Conservation (phyloP, 1,140 invertebrate species). For the Polypedilum pembai region DNA sequence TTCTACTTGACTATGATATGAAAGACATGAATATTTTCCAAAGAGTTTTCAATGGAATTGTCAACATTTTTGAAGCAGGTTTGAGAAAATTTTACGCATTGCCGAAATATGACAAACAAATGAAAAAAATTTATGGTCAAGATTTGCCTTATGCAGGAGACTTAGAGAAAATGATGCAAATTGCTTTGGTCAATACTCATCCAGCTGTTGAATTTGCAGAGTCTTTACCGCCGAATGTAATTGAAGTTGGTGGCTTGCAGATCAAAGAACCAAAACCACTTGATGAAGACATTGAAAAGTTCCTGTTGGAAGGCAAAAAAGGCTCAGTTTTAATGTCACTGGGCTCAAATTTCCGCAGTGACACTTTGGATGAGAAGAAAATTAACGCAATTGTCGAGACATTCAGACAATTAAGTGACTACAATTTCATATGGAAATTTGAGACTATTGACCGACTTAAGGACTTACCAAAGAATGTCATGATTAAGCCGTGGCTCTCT, state of each 20-base stretch:
- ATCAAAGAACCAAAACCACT: slow-evolving; percentile 38
- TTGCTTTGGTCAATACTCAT: slow-evolving; percentile 45
- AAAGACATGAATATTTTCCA: slow-evolving; percentile 26
- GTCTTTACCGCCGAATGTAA: slow-evolving; percentile 46
- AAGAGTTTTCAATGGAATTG: background rate
- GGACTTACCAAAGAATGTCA: slow-evolving; percentile 45
- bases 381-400: slow-evolving; percentile 40
- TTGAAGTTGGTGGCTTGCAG: slow-evolving; percentile 50
- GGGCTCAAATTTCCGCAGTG: slow-evolving; percentile 42
- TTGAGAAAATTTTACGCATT: background rate
- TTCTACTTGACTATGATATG: slow-evolving; percentile 1
- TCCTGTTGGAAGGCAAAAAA: slow-evolving; percentile 40
- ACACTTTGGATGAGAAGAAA: slow-evolving; percentile 36
- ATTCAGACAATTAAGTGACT: slow-evolving; percentile 40
- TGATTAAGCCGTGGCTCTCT: slow-evolving; percentile 40
- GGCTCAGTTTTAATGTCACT: slow-evolving; percentile 46
- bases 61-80: background rate
- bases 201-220: slow-evolving; percentile 42
- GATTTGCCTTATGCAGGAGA: background rate
- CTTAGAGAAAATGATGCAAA: slow-evolving; percentile 32
- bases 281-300: slow-evolving; percentile 43
- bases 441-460: slow-evolving; percentile 37
- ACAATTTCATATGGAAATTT: slow-evolving; percentile 45
- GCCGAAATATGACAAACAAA: background rate
- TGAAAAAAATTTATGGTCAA: background rate